These are phyloP conservation scores for Girardinus metallicus DNA, from an alignment of 2,797 vertebrate genomes.

Conservation along the genomic window DNA sequence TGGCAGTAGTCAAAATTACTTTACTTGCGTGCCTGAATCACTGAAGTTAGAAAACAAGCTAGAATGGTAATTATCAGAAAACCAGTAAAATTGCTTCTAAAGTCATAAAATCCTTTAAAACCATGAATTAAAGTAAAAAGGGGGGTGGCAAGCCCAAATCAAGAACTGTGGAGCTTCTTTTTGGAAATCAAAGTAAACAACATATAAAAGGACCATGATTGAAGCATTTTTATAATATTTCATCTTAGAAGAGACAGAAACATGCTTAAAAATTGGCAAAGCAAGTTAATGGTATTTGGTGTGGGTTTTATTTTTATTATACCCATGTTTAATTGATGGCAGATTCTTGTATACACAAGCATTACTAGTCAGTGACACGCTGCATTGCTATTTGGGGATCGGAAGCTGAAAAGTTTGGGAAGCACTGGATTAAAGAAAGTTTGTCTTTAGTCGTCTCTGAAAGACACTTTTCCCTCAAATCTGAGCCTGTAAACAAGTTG, in stretches of 20 bases:
- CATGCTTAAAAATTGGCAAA: background rate
- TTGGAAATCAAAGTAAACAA: background rate
- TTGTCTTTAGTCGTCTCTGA: background rate
- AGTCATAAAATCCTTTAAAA: background rate
- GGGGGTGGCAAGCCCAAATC: background rate
- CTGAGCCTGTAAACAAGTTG: background rate
- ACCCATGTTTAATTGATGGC: background rate
- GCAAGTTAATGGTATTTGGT: background rate
- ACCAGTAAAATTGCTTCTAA: background rate
- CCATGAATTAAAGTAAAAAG: background rate
- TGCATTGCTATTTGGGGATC: background rate
- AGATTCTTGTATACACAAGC: background rate
- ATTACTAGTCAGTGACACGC: background rate
- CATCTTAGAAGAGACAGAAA: background rate
- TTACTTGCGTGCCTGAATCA: constrained; percentile 24
- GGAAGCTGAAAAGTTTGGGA: background rate
- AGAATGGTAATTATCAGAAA: background rate
- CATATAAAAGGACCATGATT: background rate
- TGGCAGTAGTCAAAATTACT: constrained; percentile 52
- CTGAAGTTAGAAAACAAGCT: background rate
- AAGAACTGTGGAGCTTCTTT: background rate
- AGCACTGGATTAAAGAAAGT: background rate
- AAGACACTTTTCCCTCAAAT: background rate
- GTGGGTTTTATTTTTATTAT: background rate
- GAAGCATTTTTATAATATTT: background rate